Percentiles rank a stretch among this genome's conserved stretches.
Conservation (phyloP, 2,113 vertebrate genomes). For the Etia nguti region DNA sequence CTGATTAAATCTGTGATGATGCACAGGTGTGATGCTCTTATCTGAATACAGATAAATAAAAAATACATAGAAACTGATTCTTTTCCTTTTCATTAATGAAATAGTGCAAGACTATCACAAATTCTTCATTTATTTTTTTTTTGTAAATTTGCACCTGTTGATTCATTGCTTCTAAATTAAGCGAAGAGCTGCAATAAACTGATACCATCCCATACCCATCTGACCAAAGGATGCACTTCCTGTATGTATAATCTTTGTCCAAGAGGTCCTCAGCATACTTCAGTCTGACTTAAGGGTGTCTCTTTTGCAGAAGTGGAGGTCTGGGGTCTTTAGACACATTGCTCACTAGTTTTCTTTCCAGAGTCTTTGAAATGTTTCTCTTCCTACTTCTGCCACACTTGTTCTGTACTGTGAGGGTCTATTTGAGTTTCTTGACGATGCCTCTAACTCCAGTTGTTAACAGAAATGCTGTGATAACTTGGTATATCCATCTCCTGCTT, state of each 20-base stretch:
- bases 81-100: not conserved
- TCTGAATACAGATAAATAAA: not conserved
- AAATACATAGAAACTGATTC: not conserved
- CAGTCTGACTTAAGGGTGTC: not conserved
- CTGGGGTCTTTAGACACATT: rapidly evolving
- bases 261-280: not conserved
- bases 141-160: not conserved
- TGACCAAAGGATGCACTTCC: no score
- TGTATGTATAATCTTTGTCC: not conserved
- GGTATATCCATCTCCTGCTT: not conserved
- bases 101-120: not conserved
- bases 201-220: not conserved
- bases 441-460: not conserved
- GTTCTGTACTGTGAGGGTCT: rapidly evolving
- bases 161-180: not conserved
- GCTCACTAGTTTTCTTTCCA: not conserved
- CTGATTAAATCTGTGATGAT: not conserved
- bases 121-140: not conserved
- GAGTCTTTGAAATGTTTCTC: not conserved
- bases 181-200: not conserved
- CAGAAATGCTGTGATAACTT: not conserved
- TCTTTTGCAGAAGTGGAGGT: not conserved
- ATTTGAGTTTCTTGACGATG: not conserved
- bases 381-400: not conserved
- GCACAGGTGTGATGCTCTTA: not conserved